Percentiles rank a stretch among this genome's conserved stretches.
Evolutionary conservation across 2,888 invertebrate species (phyloP).

Genomic region (Deroplatys truncata): DNA sequence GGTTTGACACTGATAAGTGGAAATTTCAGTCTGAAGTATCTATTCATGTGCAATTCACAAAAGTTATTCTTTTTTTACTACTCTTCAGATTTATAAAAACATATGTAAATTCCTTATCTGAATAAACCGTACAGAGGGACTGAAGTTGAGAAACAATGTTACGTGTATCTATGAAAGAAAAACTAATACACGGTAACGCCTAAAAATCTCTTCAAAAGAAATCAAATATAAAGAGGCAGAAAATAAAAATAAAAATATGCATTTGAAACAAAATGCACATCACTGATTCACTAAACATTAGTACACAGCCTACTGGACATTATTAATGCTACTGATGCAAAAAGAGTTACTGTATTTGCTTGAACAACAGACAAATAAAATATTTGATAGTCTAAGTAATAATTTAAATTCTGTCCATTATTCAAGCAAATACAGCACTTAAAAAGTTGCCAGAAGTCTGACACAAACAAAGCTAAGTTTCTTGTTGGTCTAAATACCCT

Average conservation of each 20-base stretch:
- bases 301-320: background rate
- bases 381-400: background rate
- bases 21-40: conserved; percentile 3
- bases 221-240: background rate
- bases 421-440: conserved; percentile 1
- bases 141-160: background rate
- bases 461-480: background rate
- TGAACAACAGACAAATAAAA: conserved; percentile 3
- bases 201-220: background rate
- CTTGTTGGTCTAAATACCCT: background rate
- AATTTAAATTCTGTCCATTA: background rate
- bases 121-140: background rate
- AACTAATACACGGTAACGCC: background rate
- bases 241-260: background rate
- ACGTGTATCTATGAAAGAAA: background rate
- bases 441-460: background rate
- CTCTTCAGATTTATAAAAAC: background rate
- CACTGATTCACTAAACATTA: background rate
- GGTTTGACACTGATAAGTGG: background rate
- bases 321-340: background rate
- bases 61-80: background rate
- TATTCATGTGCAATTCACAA: background rate
- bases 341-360: background rate
- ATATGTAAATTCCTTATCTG: background rate
- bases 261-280: background rate